Percentiles rank a stretch among this genome's conserved stretches.
Evolutionary conservation across 1,140 invertebrate genomes (phyloP).

Genomic region (Penaeus japonicus): DNA sequence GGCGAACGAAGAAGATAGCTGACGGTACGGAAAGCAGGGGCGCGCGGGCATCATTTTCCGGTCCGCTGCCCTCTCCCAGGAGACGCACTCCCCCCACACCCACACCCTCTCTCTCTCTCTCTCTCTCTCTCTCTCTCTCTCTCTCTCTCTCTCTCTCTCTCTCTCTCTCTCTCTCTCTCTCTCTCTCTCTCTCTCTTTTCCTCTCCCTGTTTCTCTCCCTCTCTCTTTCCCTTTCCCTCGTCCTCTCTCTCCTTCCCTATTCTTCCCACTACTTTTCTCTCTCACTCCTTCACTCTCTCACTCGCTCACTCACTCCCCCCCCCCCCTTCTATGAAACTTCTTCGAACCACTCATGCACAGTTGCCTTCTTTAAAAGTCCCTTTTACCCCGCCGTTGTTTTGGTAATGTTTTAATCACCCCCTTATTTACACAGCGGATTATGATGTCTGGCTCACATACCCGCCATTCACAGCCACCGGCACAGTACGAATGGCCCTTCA

Average conservation of each 20-base stretch:
- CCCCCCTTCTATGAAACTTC: too few species aligned
- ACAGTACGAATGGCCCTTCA: too few species aligned
- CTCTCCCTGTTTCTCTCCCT: neutral
- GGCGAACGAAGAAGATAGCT: neutral
- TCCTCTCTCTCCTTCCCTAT: neutral
- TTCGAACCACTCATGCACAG: too few species aligned
- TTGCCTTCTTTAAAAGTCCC: too few species aligned
- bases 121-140: neutral
- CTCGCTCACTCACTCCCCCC: neutral
- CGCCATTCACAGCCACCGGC: too few species aligned
- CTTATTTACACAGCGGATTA: too few species aligned
- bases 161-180: neutral
- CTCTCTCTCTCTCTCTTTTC: neutral
- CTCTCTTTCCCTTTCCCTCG: neutral
- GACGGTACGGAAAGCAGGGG: neutral
- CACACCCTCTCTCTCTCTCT: slow-evolving; percentile 7
- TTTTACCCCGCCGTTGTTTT: too few species aligned
- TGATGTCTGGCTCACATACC: too few species aligned
- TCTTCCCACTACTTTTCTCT: neutral
- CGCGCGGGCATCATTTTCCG: neutral
- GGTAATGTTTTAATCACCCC: too few species aligned
- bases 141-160: neutral
- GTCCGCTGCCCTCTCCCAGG: neutral
- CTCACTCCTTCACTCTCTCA: neutral
- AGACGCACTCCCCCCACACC: too few species aligned